Percentiles rank a stretch among this genome's conserved stretches.
phyloP scores from a whole-genome alignment of 2,888 invertebrate genomes.

The Noctua janthina region DNA sequence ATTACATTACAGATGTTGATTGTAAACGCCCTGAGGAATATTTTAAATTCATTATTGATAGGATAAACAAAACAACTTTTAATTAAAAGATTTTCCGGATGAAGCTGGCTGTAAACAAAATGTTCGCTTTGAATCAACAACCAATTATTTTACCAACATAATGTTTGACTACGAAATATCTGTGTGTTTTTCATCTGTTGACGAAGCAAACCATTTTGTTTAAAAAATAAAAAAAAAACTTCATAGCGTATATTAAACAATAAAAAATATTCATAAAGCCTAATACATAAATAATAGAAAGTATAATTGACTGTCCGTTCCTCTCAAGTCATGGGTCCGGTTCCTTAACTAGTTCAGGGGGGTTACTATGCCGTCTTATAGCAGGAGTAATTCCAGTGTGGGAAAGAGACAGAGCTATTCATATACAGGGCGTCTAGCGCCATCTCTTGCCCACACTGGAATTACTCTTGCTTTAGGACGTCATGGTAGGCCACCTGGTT shows the following conservation, averaged over 20 bases:
- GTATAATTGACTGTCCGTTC: neutral
- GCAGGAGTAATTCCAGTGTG: no score
- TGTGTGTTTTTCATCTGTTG: neutral
- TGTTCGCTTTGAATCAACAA: slow-evolving; percentile 19
- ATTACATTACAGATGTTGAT: slow-evolving; percentile 41
- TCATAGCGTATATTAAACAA: neutral
- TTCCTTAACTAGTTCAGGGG: neutral
- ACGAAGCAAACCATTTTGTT: neutral
- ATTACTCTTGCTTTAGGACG: no score
- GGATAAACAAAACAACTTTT: slow-evolving; percentile 42
- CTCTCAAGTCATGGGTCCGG: neutral
- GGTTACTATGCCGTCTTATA: no score
- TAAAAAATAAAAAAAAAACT: no score
- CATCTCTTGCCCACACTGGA: no score
- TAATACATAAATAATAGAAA: no score
- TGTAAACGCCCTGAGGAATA: slow-evolving; percentile 9
- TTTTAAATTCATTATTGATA: slow-evolving; percentile 28
- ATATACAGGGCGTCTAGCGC: no score
- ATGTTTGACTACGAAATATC: neutral
- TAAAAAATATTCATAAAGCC: neutral
- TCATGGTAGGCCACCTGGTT: no score
- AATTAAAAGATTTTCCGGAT: slow-evolving; percentile 39
- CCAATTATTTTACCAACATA: slow-evolving; percentile 17
- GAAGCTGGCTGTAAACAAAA: slow-evolving; percentile 16
- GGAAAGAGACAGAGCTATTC: no score